These are phyloP conservation scores for Acropternis orthonyx DNA, from an alignment of 2,797 vertebrate species.

Conservation along the genomic window DNA sequence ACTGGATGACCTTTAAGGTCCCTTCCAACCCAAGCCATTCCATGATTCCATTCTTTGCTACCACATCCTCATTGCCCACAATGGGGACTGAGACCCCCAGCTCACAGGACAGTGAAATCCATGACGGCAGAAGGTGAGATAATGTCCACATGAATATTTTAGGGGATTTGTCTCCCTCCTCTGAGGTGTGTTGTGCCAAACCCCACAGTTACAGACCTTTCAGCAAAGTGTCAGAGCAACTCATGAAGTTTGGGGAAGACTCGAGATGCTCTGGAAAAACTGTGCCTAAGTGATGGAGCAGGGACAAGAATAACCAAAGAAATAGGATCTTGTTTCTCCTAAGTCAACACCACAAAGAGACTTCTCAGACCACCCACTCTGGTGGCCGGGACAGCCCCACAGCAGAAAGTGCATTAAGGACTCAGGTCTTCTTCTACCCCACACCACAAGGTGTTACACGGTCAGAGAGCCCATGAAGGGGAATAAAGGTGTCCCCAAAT, in stretches of 20 bases:
- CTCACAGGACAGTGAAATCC: accelerated
- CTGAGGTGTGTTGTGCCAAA: background rate
- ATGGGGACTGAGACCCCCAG: accelerated
- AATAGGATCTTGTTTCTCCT: background rate
- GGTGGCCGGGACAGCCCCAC: background rate
- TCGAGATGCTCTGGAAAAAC: background rate
- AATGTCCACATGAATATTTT: background rate
- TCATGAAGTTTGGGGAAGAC: background rate
- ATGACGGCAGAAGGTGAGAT: background rate
- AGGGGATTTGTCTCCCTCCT: background rate
- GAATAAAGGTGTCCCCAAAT: background rate
- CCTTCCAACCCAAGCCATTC: background rate
- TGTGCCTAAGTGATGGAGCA: background rate
- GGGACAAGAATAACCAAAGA: background rate
- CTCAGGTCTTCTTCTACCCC: background rate
- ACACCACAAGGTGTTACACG: accelerated
- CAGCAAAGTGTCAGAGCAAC: background rate
- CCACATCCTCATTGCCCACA: accelerated
- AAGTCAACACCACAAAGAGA: background rate
- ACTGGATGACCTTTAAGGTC: background rate
- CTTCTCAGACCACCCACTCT: background rate
- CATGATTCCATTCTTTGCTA: background rate
- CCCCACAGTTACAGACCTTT: background rate
- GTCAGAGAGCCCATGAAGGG: background rate
- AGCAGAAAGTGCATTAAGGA: background rate